phyloP scores from a whole-genome alignment of 2,888 invertebrate genomes.

The Volucella inflata region DNA sequence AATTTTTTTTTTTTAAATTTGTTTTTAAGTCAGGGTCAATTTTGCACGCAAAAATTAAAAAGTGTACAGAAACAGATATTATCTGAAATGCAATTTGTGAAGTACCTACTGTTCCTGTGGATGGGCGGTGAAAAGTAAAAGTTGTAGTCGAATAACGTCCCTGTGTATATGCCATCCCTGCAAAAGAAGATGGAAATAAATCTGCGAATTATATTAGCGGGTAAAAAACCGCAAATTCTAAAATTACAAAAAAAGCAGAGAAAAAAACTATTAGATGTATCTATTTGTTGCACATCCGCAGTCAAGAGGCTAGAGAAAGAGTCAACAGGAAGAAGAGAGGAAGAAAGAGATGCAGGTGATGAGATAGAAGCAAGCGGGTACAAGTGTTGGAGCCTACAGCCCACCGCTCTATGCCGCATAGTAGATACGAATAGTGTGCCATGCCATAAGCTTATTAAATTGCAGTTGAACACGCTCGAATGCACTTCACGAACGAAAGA shows the following conservation, averaged over 20 bases:
- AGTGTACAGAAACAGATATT: conserved; percentile 14
- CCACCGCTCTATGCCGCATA: conserved; percentile 32
- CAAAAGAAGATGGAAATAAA: not conserved
- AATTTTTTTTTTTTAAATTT: conserved; percentile 10
- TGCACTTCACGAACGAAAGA: conserved; percentile 80
- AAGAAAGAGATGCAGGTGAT: conserved; percentile 15
- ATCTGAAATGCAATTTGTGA: conserved; percentile 47
- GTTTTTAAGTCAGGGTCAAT: conserved; percentile 70
- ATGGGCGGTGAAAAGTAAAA: conserved; percentile 65
- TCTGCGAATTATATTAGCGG: conserved; percentile 7
- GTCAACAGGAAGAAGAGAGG: not conserved
- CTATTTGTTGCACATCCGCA: conserved; percentile 69
- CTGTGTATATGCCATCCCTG: no score
- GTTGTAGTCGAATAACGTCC: conserved; percentile 38
- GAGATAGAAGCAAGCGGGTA: conserved; percentile 14
- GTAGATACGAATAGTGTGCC: conserved; percentile 18
- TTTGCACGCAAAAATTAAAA: conserved; percentile 55
- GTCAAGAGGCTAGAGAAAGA: conserved; percentile 6
- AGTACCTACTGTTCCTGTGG: conserved; percentile 31
- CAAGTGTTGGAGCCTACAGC: conserved; percentile 35
- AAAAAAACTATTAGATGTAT: conserved; percentile 64
- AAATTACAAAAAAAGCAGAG: conserved; percentile 30
- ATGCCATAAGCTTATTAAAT: conserved; percentile 74
- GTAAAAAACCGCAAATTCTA: conserved; percentile 54
- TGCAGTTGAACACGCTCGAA: conserved; percentile 75